A percentile compares a stretch with the other conserved stretches of the same genome.
phyloP scores from a whole-genome alignment of 2,797 vertebrate genomes.

The Gymnothorax javanicus region DNA sequence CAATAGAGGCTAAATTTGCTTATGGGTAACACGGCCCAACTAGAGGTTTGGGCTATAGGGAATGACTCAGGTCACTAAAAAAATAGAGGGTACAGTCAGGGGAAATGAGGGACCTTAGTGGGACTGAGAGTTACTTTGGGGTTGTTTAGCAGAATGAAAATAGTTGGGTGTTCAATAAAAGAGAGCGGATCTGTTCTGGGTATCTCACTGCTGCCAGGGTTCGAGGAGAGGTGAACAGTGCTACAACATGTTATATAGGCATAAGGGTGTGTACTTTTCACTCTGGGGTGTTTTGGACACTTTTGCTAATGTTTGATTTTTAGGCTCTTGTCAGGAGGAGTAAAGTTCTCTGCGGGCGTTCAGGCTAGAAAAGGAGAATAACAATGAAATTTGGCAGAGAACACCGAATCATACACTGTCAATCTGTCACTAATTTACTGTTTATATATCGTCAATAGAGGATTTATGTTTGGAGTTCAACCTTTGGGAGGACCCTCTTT shows the following conservation, averaged over 20 bases:
- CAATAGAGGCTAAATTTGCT: neutral
- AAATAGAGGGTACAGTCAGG: neutral
- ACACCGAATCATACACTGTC: neutral
- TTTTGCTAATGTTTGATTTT: neutral
- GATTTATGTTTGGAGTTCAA: conserved; percentile 33
- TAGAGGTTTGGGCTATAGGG: neutral
- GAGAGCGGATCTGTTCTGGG: neutral
- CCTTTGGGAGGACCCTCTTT: neutral
- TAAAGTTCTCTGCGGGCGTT: neutral
- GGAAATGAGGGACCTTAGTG: neutral
- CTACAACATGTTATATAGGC: too few species aligned
- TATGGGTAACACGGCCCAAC: neutral
- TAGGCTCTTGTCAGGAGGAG: neutral
- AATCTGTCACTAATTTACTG: neutral
- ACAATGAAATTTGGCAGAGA: neutral
- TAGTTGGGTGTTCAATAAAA: neutral
- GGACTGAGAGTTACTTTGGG: neutral
- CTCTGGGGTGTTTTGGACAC: neutral
- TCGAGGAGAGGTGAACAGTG: neutral
- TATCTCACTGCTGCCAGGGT: neutral
- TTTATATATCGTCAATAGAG: neutral
- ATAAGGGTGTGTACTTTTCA: neutral
- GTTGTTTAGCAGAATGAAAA: neutral
- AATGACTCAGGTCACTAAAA: neutral
- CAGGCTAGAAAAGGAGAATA: neutral